Conservation (phyloP, 2,113 vertebrate species). For the Sclerurus mexicanus region DNA sequence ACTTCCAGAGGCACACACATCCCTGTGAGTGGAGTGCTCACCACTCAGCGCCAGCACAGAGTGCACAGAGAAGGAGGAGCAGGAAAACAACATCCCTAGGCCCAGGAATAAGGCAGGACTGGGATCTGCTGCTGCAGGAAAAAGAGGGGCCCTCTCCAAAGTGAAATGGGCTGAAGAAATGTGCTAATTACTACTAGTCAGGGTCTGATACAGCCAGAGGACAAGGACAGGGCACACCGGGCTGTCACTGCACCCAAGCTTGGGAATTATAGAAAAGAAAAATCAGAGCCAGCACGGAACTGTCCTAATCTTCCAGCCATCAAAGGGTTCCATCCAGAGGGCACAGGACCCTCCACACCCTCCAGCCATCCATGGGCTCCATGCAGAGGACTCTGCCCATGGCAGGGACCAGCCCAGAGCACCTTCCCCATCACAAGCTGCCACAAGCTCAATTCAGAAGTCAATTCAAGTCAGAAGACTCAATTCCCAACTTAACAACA, state of each 20-base stretch:
- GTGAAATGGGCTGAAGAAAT: not conserved
- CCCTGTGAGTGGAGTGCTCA: fast-evolving
- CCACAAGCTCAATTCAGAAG: too few relatives aligned
- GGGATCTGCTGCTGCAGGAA: not conserved
- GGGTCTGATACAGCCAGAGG: too few relatives aligned
- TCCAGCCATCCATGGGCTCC: not conserved
- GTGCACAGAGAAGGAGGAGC: not conserved
- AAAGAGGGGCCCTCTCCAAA: not conserved
- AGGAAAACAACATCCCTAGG: not conserved
- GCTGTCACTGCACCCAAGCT: not conserved
- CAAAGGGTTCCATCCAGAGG: not conserved
- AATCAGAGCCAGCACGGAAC: not conserved
- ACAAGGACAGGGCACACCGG: not conserved
- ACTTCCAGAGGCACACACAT: not conserved
- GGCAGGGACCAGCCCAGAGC: fast-evolving
- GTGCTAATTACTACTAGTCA: fast-evolving
- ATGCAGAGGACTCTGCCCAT: not conserved
- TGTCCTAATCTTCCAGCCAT: not conserved
- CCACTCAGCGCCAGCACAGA: not conserved
- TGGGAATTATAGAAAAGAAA: too few relatives aligned
- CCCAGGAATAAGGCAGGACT: not conserved
- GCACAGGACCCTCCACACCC: too few relatives aligned
- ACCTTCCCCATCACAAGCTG: not conserved
- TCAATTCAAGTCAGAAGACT: too few relatives aligned
- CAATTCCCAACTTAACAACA: not conserved